Percentiles rank a stretch among this genome's conserved stretches.
phyloP scores from a whole-genome alignment of 2,113 vertebrate genomes.

The Oxyruncus cristatus region DNA sequence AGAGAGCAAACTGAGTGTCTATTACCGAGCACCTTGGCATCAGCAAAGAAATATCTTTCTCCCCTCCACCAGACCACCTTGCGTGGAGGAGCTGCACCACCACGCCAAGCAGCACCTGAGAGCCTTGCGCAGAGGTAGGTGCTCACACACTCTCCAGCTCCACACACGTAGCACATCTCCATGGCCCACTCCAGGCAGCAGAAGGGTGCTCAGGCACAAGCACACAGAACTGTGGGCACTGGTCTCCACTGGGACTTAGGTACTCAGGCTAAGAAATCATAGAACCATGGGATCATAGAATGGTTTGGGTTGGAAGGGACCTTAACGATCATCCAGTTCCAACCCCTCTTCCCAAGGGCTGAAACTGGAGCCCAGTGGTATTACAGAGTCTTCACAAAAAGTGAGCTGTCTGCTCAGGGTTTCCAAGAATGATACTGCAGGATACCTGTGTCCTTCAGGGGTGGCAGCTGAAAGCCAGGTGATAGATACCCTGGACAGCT shows the following conservation, averaged over 20 bases:
- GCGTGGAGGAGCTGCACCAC: conserved; percentile 89
- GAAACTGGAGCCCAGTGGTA: neutral
- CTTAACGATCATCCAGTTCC: neutral
- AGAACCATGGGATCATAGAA: neutral
- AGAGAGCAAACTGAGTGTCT: conserved; percentile 90
- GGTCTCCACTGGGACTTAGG: neutral
- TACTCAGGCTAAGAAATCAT: neutral
- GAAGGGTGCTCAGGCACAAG: neutral
- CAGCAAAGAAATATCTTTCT: conserved; percentile 90
- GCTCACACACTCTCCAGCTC: fast-evolving
- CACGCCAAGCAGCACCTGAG: conserved; percentile 86
- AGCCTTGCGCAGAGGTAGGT: conserved; percentile 83
- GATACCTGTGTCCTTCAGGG: neutral
- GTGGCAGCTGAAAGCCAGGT: neutral
- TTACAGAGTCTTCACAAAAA: neutral
- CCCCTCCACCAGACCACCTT: conserved; percentile 85
- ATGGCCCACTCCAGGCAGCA: fast-evolving
- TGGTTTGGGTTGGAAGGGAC: neutral
- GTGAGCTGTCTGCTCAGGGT: neutral
- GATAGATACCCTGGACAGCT: neutral
- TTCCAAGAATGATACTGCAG: neutral
- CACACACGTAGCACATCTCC: fast-evolving
- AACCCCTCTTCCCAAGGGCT: neutral
- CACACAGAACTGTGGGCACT: neutral
- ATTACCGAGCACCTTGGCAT: conserved; percentile 88